Base-by-base conservation (phyloP, 2,113 vertebrate species). In the Lycaon pictus region DNA sequence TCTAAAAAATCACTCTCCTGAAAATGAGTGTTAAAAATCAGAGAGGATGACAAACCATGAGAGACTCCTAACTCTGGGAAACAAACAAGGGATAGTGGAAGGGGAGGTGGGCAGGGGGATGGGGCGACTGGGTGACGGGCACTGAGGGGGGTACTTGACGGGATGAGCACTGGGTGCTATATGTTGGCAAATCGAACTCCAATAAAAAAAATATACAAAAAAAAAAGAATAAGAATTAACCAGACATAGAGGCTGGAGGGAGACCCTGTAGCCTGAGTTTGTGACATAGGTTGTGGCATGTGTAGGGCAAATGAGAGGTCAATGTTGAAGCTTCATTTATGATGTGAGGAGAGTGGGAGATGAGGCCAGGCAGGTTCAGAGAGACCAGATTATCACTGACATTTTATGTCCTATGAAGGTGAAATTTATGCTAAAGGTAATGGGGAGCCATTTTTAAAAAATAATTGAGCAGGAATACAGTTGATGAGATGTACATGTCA, bases 401-500 rank as follows among this genome's bases (percentile, higher is more conserved):
- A 67, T 51, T 87, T 83, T 76, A n/a, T 55, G 55, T 89, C 63
- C 15, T 58, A 81, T 32, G 37, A 74, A 88, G 37, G 48, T 79
- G 65, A 90, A 55, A 93, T 82, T 95, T 83, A 89, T 37, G 67
- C 29, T 94, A 82, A 85, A 43, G 29, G 25, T 81, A 96, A 95
- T 89, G 25, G 1, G 65, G 62, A 96, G 11, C 11, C 20, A 94
- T 86, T 92, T 72, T 60, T 51, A 69, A 88, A 95, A 94, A 51
- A 94, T 90, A 97, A 85, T 82, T 77, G 69, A 95, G 71, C 58
- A 74, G 63, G 43, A 74, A 91, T 23, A 37, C 53, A 93, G 53
- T 86, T 94, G 80, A 88, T 90, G 82, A 97, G 58, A 96, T 72
- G 65, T 56, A 56, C 12, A 13, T 37, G 27, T 72, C 89, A 63